Conservation (phyloP, 2,113 vertebrate genomes). For the Hippocampus comes region DNA sequence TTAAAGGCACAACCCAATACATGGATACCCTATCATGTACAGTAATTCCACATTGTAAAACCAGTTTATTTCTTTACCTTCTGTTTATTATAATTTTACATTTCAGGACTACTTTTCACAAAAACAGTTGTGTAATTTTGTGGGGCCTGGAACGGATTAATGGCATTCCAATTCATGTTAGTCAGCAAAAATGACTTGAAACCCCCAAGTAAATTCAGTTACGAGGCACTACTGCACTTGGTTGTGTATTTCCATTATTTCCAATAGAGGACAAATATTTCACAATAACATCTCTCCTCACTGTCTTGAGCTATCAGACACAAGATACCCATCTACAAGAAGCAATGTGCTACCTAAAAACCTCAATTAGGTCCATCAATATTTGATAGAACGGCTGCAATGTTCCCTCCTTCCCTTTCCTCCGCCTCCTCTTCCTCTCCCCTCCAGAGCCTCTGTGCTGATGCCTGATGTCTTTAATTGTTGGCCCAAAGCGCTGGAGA, state of each 20-base stretch:
- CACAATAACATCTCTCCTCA: slow-evolving; percentile 52
- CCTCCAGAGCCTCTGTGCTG: slow-evolving; percentile 50
- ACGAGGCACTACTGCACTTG: too few relatives aligned
- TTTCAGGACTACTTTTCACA: too few relatives aligned
- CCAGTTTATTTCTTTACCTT: too few relatives aligned
- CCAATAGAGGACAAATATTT: neutral
- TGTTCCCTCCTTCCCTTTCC: slow-evolving; percentile 39
- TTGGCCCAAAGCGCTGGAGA: slow-evolving; percentile 74
- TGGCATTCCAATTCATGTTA: too few relatives aligned
- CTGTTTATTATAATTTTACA: too few relatives aligned
- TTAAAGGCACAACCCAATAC: too few relatives aligned
- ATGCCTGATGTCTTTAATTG: slow-evolving; percentile 72
- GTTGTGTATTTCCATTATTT: neutral
- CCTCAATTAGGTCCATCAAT: slow-evolving; percentile 76
- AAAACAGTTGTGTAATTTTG: too few relatives aligned
- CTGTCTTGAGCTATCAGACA: slow-evolving; percentile 48
- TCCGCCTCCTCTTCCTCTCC: slow-evolving; percentile 36
- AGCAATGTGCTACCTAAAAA: slow-evolving; percentile 71
- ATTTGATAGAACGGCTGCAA: slow-evolving; percentile 70
- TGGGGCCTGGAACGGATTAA: too few relatives aligned
- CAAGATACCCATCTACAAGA: slow-evolving; percentile 55
- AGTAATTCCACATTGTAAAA: too few relatives aligned
- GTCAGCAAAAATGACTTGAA: too few relatives aligned
- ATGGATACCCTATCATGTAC: too few relatives aligned
- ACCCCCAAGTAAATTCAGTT: too few relatives aligned